Evolutionary conservation across 2,797 vertebrate genomes (phyloP).

Genomic region (Echeneis naucrates): DNA sequence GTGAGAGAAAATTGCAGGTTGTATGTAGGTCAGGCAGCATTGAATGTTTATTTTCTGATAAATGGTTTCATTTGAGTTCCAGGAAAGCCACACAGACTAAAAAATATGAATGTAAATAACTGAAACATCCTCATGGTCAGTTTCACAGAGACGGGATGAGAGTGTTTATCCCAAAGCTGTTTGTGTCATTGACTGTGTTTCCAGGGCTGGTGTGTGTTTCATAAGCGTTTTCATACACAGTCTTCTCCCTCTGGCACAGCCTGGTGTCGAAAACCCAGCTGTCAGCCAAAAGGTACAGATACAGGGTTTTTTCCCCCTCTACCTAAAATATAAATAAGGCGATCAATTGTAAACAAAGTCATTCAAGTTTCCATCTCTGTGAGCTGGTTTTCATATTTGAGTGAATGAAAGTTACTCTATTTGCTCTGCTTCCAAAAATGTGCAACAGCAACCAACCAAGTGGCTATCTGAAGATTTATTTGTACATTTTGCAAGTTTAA

Average conservation of each 20-base stretch:
- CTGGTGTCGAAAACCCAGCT: constrained; percentile 17
- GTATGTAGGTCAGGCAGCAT: not conserved
- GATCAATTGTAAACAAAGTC: not conserved
- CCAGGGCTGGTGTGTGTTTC: not conserved
- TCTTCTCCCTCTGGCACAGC: constrained; percentile 11
- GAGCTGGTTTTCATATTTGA: not conserved
- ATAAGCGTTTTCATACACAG: constrained; percentile 13
- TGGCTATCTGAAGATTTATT: not conserved
- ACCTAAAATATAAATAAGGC: constrained; percentile 5
- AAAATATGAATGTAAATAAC: not conserved
- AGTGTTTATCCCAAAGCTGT: constrained; percentile 14
- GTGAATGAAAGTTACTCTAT: not conserved
- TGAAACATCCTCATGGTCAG: not conserved
- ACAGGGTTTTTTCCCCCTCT: not conserved
- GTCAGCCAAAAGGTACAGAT: constrained; percentile 9
- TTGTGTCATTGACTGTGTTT: not conserved
- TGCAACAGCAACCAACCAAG: no score
- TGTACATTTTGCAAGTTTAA: not conserved
- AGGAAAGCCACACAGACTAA: constrained; percentile 19
- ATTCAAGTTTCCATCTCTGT: not conserved
- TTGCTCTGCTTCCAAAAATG: not conserved
- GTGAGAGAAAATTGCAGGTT: constrained; percentile 6
- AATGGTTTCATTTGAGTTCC: constrained; percentile 13
- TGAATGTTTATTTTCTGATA: not conserved
- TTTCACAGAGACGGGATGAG: not conserved